These are phyloP conservation scores for Aphaenogaster floridana DNA, from an alignment of 1,140 invertebrate species.

Conservation along the genomic window DNA sequence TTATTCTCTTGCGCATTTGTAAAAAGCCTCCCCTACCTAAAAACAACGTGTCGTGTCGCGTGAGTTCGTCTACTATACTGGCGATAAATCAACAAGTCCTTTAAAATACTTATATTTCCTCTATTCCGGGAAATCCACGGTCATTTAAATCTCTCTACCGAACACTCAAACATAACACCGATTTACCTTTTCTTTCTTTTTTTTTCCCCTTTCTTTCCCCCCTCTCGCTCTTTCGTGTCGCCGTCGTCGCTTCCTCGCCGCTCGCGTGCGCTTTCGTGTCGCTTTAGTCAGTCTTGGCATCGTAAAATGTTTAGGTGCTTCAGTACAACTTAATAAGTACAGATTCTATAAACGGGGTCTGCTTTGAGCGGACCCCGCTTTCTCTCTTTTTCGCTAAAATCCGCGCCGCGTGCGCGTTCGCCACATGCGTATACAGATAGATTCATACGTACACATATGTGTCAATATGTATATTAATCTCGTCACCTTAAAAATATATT, in stretches of 20 bases:
- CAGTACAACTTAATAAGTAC: slow-evolving; percentile 74
- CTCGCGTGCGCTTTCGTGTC: slow-evolving; percentile 40
- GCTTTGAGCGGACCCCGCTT: background rate
- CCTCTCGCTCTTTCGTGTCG: background rate
- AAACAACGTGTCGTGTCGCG: slow-evolving; percentile 75
- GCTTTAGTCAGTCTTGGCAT: slow-evolving; percentile 85
- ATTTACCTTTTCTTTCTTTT: slow-evolving; percentile 77
- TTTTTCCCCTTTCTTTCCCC: slow-evolving; percentile 53
- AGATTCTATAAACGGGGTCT: slow-evolving; percentile 66
- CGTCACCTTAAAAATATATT: slow-evolving; percentile 86
- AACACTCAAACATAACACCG: slow-evolving; percentile 86
- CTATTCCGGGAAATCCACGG: slow-evolving; percentile 81
- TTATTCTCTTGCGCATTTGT: slow-evolving; percentile 82
- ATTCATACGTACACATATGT: slow-evolving; percentile 74
- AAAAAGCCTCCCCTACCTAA: slow-evolving; percentile 84
- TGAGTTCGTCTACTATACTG: slow-evolving; percentile 76
- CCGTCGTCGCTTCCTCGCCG: slow-evolving; percentile 54
- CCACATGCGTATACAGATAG: slow-evolving; percentile 78
- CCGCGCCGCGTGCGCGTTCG: background rate
- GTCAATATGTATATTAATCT: slow-evolving; percentile 73
- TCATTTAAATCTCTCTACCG: slow-evolving; percentile 85
- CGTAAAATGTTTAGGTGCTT: slow-evolving; percentile 82
- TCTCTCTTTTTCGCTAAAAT: slow-evolving; percentile 14
- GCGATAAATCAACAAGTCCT: slow-evolving; percentile 84
- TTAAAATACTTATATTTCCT: slow-evolving; percentile 83